Percentiles rank a stretch among this genome's conserved stretches.
These are phyloP conservation scores for Phalacrocorax brasilianus DNA, from an alignment of 2,113 vertebrate genomes.

Conservation along the genomic window DNA sequence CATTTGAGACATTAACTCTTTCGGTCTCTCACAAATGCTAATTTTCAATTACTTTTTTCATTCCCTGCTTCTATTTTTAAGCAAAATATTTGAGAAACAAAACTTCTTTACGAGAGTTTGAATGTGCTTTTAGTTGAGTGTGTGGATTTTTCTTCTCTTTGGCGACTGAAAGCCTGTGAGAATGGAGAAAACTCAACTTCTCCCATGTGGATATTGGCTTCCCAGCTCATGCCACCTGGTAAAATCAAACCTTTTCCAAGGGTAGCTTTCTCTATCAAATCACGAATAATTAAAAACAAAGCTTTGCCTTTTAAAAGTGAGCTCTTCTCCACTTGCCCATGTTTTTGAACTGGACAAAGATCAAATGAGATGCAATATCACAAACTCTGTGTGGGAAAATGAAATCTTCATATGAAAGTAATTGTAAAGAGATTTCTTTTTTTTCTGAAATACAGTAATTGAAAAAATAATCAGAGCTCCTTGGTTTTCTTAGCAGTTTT, in stretches of 20 bases:
- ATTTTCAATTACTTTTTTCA: constrained; percentile 4
- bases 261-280: not conserved
- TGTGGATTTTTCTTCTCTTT: not conserved
- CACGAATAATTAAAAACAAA: not conserved
- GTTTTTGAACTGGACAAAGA: not conserved
- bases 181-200: not conserved
- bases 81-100: not conserved
- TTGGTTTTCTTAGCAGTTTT: not conserved
- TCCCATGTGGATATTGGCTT: not conserved
- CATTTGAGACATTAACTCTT: too few relatives aligned
- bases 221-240: not conserved
- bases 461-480: not conserved
- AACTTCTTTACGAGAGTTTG: not conserved
- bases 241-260: not conserved
- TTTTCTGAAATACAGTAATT: not conserved
- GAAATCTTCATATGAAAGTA: not conserved
- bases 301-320: not conserved
- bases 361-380: not conserved
- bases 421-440: not conserved
- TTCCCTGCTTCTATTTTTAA: constrained; percentile 9
- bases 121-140: not conserved
- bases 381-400: not conserved
- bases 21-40: not conserved
- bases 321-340: not conserved
- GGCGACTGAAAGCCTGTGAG: not conserved